Percentiles rank a stretch among this genome's conserved stretches.
Conservation (phyloP, 2,113 vertebrate genomes). For the Lycocorax pyrrhopterus region DNA sequence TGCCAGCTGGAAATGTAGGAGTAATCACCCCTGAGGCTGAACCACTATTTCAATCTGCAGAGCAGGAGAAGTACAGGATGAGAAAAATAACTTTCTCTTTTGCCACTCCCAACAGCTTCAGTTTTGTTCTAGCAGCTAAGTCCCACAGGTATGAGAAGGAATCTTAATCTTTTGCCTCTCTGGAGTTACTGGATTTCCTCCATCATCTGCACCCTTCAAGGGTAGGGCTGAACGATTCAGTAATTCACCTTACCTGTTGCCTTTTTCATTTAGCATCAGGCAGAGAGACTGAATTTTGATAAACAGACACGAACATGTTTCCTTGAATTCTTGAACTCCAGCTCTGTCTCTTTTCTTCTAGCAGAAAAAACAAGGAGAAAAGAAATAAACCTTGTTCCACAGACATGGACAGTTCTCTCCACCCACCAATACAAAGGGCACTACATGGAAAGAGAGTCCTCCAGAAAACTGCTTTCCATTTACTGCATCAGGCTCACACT, state of each 20-base stretch:
- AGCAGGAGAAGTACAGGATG: background rate
- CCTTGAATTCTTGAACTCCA: background rate
- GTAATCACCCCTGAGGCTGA: background rate
- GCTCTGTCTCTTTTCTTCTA: background rate
- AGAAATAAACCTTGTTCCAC: background rate
- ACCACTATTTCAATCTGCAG: background rate
- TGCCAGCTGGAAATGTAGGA: background rate
- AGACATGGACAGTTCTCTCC: background rate
- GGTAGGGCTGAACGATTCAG: background rate
- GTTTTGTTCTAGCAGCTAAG: background rate
- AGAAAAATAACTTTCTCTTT: background rate
- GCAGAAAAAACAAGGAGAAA: background rate
- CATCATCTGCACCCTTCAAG: background rate
- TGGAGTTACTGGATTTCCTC: background rate
- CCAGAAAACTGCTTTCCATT: background rate
- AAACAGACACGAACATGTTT: background rate
- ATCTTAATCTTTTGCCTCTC: background rate
- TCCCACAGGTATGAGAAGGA: background rate
- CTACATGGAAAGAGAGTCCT: background rate
- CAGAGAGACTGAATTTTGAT: background rate
- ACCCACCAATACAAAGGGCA: no score
- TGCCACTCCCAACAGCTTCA: background rate
- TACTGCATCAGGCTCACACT: background rate
- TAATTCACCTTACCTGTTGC: background rate
- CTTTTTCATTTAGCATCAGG: background rate